These are phyloP conservation scores for Takifugu ocellatus DNA, from an alignment of 2,797 vertebrate species.

Conservation along the genomic window DNA sequence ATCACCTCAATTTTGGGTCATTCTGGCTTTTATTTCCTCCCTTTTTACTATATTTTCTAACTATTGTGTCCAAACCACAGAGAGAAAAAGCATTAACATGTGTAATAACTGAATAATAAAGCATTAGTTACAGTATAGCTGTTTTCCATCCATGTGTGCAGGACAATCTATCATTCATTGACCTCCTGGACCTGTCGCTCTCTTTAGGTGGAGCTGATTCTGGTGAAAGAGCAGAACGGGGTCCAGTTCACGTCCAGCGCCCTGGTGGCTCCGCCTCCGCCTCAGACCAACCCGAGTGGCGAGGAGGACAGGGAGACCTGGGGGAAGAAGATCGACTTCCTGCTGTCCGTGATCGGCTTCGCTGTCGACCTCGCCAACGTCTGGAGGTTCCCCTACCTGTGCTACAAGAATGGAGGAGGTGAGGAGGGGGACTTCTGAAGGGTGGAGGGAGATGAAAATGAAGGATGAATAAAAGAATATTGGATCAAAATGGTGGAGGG, in stretches of 20 bases:
- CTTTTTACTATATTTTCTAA: no score
- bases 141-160: no score
- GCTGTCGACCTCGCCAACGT: slow-evolving; percentile 90
- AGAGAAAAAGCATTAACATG: no score
- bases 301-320: slow-evolving; percentile 85
- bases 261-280: slow-evolving; percentile 64
- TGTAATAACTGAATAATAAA: no score
- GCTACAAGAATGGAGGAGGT: slow-evolving; percentile 93
- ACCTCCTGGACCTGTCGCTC: no score
- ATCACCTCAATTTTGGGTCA: no score
- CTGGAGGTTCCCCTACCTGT: slow-evolving; percentile 90
- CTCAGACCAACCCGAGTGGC: slow-evolving; percentile 61
- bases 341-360: slow-evolving; percentile 88
- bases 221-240: slow-evolving; percentile 89
- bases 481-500: slow-evolving; percentile 61
- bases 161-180: no score
- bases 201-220: slow-evolving; percentile 80
- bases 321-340: slow-evolving; percentile 90
- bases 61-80: no score
- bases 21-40: no score
- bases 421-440: slow-evolving; percentile 33
- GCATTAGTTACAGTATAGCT: no score
- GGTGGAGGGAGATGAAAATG: neutral
- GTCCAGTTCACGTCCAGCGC: slow-evolving; percentile 85
- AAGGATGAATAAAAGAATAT: slow-evolving; percentile 3